A percentile compares a stretch with the other conserved stretches of the same genome.
These are phyloP conservation scores for Myripristis murdjan DNA, from an alignment of 2,797 vertebrate species.

Conservation along the genomic window DNA sequence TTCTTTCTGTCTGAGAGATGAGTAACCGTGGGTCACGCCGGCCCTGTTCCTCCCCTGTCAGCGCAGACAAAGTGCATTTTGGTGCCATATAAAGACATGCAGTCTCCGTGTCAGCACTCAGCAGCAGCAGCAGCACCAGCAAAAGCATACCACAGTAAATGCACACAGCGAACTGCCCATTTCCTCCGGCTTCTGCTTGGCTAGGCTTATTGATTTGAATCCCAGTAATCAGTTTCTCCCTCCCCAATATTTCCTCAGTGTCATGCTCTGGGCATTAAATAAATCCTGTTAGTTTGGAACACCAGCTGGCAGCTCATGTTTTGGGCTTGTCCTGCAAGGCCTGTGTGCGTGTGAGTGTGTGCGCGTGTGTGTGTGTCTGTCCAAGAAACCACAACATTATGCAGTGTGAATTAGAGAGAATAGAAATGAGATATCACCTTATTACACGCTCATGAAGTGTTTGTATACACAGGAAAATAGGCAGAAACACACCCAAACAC, in stretches of 20 bases:
- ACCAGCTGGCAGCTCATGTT: constrained; percentile 64
- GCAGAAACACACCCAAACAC: constrained; percentile 9
- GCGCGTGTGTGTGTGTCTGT: constrained; percentile 12
- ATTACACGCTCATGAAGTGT: constrained; percentile 12
- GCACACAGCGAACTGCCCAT: constrained; percentile 73
- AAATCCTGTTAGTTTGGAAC: constrained; percentile 79
- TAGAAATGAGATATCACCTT: constrained; percentile 10
- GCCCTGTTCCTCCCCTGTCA: constrained; percentile 64
- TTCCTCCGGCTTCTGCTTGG: constrained; percentile 76
- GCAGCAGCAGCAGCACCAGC: constrained; percentile 40
- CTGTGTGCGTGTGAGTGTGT: constrained; percentile 13
- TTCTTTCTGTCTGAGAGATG: constrained; percentile 70
- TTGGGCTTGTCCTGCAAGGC: constrained; percentile 36
- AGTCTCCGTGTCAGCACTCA: constrained; percentile 70
- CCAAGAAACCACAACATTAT: constrained; percentile 12
- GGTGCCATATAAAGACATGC: constrained; percentile 82
- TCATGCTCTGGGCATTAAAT: constrained; percentile 81
- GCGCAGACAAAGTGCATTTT: constrained; percentile 80
- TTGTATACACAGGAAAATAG: constrained; percentile 8
- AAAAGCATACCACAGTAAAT: constrained; percentile 79
- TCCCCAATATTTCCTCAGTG: constrained; percentile 74
- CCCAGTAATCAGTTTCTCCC: constrained; percentile 76
- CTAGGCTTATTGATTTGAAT: constrained; percentile 80
- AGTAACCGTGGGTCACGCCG: constrained; percentile 68
- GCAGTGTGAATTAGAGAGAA: constrained; percentile 8